phyloP scores from a whole-genome alignment of 2,888 invertebrate genomes.

The Trissonchulus sp. region DNA sequence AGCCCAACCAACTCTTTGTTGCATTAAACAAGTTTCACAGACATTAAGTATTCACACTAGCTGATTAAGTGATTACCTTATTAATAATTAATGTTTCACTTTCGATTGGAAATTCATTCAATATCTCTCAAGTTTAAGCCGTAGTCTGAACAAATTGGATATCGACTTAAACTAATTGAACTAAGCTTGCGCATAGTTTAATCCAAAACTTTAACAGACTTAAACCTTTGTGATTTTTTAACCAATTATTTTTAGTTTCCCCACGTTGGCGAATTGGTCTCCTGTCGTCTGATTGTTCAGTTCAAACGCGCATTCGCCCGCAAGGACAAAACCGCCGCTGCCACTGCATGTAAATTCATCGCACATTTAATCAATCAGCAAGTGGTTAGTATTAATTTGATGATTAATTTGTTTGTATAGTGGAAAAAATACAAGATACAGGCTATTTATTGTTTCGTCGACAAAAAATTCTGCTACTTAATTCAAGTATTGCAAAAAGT shows the following conservation, averaged over 20 bases:
- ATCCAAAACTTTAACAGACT: conserved; percentile 15
- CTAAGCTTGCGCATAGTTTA: not conserved
- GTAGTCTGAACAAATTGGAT: not conserved
- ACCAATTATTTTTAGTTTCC: conserved; percentile 64
- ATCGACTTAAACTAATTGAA: not conserved
- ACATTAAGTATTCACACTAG: no score
- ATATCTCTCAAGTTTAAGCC: no score
- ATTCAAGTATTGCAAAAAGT: no score
- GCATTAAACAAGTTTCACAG: no score
- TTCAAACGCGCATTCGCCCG: conserved; percentile 86
- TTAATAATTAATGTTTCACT: no score
- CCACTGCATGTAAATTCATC: conserved; percentile 83
- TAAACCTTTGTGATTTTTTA: not conserved
- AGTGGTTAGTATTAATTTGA: conserved; percentile 59
- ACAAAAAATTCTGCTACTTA: no score
- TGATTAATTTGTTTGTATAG: no score
- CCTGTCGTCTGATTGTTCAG: conserved; percentile 82
- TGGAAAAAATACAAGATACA: no score
- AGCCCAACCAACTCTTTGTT: no score
- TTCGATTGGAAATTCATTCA: no score
- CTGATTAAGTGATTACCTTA: no score
- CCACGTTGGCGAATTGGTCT: conserved; percentile 83
- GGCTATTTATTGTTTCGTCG: no score
- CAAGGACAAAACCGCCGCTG: conserved; percentile 82
- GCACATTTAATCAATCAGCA: conserved; percentile 96